Percentiles rank a stretch among this genome's conserved stretches.
Conservation (phyloP, 64 coral and sea anemone genomes). For the Acropora tenuis region DNA sequence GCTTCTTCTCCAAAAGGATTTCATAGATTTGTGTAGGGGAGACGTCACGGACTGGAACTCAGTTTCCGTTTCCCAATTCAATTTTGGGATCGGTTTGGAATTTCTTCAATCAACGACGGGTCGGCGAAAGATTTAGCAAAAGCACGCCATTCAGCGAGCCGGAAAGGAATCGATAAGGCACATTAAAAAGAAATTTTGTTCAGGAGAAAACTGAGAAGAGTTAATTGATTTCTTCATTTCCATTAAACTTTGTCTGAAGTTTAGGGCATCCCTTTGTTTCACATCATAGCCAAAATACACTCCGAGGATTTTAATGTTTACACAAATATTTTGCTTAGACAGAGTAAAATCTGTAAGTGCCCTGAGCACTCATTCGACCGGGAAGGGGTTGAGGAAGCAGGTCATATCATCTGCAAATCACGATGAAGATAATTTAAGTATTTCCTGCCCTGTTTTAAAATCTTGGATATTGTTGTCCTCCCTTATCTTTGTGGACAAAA, state of each 20-base stretch:
- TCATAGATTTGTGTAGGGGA: background rate
- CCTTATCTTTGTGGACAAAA: no score
- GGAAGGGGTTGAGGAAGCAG: background rate
- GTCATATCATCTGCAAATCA: background rate
- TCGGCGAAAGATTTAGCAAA: background rate
- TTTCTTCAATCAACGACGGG: background rate
- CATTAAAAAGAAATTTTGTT: background rate
- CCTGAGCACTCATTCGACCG: no score
- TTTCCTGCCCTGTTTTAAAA: background rate
- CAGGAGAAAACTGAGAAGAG: background rate
- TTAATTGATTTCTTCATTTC: background rate
- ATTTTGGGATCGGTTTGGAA: background rate
- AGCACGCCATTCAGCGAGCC: background rate
- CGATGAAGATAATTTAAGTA: conserved; percentile 4
- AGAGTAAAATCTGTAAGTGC: no score
- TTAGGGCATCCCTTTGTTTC: no score
- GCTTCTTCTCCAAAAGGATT: background rate
- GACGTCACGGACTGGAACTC: background rate
- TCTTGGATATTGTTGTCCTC: background rate
- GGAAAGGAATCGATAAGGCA: background rate
- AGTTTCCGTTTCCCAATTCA: background rate
- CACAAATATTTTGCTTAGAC: background rate
- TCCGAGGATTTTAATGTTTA: background rate
- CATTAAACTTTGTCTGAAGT: no score
- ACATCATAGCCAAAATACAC: background rate